phyloP scores from a whole-genome alignment of 2,888 invertebrate genomes.

The Troides helena region DNA sequence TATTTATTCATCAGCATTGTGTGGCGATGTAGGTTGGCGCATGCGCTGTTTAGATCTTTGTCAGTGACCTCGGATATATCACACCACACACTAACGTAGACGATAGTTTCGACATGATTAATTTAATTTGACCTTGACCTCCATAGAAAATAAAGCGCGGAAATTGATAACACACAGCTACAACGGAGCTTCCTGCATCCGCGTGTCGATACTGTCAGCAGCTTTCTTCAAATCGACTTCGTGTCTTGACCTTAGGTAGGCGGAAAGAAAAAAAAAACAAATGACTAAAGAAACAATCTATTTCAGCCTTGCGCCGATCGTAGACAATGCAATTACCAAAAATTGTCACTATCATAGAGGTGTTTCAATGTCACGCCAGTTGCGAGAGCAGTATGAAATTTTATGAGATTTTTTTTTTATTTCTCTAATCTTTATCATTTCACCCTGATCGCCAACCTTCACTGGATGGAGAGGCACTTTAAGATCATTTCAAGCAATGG shows the following conservation, averaged over 20 bases:
- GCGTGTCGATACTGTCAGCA: conserved; percentile 55
- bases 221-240: conserved; percentile 52
- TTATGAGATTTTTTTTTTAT: neutral
- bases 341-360: neutral
- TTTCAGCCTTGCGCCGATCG: conserved; percentile 35
- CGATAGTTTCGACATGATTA: conserved; percentile 32
- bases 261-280: conserved; percentile 28
- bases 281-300: conserved; percentile 29
- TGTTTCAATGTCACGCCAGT: neutral
- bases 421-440: no score
- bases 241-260: conserved; percentile 29
- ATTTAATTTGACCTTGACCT: conserved; percentile 54
- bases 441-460: no score
- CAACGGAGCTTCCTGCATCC: conserved; percentile 65
- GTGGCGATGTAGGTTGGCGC: conserved; percentile 9
- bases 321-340: conserved; percentile 23
- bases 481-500: no score
- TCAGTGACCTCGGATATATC: conserved; percentile 29
- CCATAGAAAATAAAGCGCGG: conserved; percentile 39
- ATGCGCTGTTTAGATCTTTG: conserved; percentile 30
- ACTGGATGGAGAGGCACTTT: no score
- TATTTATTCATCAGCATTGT: conserved; percentile 10
- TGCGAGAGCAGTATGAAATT: neutral
- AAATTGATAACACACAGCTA: conserved; percentile 52
- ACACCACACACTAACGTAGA: conserved; percentile 30